phyloP scores from a whole-genome alignment of 2,888 invertebrate genomes.

The Apoda limacodes region DNA sequence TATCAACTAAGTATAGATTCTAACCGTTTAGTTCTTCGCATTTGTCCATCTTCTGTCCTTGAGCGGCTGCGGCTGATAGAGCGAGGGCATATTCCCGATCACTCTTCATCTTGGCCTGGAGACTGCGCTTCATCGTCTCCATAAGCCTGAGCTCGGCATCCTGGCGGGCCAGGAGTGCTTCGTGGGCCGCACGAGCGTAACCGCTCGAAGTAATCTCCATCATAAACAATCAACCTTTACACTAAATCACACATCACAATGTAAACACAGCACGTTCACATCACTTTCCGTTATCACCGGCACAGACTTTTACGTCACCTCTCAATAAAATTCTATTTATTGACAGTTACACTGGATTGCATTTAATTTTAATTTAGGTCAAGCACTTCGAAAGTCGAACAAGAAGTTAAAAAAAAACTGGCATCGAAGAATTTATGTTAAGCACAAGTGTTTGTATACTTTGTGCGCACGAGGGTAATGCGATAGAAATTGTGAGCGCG shows the following conservation, averaged over 20 bases:
- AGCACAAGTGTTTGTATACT: slow-evolving; percentile 23
- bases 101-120: slow-evolving; percentile 88
- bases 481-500: slow-evolving; percentile 18
- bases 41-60: slow-evolving; percentile 87
- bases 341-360: slow-evolving; percentile 15
- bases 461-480: slow-evolving; percentile 12
- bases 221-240: slow-evolving; percentile 34
- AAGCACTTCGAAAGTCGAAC: slow-evolving; percentile 23
- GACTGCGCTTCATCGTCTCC: slow-evolving; percentile 91
- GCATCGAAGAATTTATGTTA: slow-evolving; percentile 32
- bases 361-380: slow-evolving; percentile 23
- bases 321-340: slow-evolving; percentile 22
- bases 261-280: slow-evolving; percentile 62
- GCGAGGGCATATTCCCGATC: slow-evolving; percentile 92
- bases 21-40: slow-evolving; percentile 78
- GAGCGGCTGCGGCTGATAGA: slow-evolving; percentile 81
- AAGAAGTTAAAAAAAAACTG: slow-evolving; percentile 30
- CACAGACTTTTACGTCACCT: slow-evolving; percentile 41
- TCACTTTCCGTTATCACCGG: slow-evolving; percentile 53
- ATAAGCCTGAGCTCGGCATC: slow-evolving; percentile 93
- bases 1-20: too few relatives aligned
- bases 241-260: slow-evolving; percentile 50
- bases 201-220: slow-evolving; percentile 91
- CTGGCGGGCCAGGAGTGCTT: slow-evolving; percentile 89
- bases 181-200: slow-evolving; percentile 90